These are phyloP conservation scores for Upupa epops DNA, from an alignment of 2,113 vertebrate species.

Conservation along the genomic window DNA sequence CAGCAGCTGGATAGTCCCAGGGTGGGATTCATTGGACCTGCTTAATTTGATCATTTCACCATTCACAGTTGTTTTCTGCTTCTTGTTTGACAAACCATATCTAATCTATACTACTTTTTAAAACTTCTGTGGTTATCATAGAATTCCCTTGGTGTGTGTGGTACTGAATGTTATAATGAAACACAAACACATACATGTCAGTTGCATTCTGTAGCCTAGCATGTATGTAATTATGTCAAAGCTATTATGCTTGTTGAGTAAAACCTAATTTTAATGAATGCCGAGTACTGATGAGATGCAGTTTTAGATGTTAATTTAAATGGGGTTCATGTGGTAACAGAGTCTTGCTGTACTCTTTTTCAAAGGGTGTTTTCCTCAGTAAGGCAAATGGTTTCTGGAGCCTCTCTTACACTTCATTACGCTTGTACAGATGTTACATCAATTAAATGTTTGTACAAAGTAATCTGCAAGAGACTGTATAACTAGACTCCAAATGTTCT, in stretches of 20 bases:
- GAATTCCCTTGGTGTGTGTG: neutral
- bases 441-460: neutral
- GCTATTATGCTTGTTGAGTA: neutral
- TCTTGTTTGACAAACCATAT: neutral
- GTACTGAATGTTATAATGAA: neutral
- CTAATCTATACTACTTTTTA: neutral
- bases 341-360: neutral
- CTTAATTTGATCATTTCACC: constrained; percentile 20
- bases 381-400: neutral
- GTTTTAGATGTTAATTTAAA: neutral
- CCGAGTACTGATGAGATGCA: neutral
- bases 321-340: neutral
- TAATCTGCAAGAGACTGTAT: neutral
- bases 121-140: neutral
- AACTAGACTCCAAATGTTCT: neutral
- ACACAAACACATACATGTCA: neutral
- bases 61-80: constrained; percentile 1
- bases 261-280: neutral
- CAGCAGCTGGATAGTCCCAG: neutral
- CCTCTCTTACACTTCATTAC: neutral
- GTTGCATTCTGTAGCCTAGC: neutral
- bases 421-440: neutral
- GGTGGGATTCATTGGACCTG: neutral
- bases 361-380: neutral
- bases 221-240: neutral